Base-by-base conservation (phyloP, 1,140 invertebrate genomes). In the Rhagoletis zephyria region DNA sequence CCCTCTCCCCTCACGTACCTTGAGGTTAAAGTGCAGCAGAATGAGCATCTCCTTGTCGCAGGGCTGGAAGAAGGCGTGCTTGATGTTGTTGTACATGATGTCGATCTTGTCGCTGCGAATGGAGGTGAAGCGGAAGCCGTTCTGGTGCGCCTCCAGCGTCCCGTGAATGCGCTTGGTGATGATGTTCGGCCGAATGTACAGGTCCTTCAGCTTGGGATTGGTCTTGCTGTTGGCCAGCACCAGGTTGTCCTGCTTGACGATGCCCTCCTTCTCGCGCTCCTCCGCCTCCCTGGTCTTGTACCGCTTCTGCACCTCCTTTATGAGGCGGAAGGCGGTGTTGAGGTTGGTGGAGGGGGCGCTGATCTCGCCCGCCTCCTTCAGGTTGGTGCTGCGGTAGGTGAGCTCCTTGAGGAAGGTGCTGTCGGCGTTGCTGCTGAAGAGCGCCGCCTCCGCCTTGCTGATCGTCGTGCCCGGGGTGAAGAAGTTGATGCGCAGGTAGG, bases 31-130 rank as follows among this genome's bases (percentile, higher is more conserved):
- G 95, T 99, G 99, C 74, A 99, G 94, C 7, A 99, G 93, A 92
- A 99, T 99, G 86, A 99, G 99, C 98, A 99, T 99, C 94, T 99
- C 99, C 87, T 98, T 97, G 94, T 99, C 99, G 93, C 99, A 99
- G 0, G 99, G 99, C 94, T 99, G 99, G 93, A 99, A 99, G 94
- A 99, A 99, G 5, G 99, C 98, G 93, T 99, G 98, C 93, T 99
- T 99, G 89, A 99, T 99, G 93, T 99, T 99, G 94, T 99, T 99
- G 92, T 99, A 99, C 30, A 99, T 94, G 90, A 99, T 99, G 91
- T 99, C 99, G 1, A 99, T 98, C 95, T 99, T 99, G 91, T 99
- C 99, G 10, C 99, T 98, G 90, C 98, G 95, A 2, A 99, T 97
- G 2, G 98, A 99, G 2, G 98, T 99, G 91, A 99, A 99, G 40